Percentiles rank a stretch among this genome's conserved stretches.
Evolutionary conservation across 2,113 vertebrate species (phyloP).

Genomic region (Paramormyrops kingsleyae): DNA sequence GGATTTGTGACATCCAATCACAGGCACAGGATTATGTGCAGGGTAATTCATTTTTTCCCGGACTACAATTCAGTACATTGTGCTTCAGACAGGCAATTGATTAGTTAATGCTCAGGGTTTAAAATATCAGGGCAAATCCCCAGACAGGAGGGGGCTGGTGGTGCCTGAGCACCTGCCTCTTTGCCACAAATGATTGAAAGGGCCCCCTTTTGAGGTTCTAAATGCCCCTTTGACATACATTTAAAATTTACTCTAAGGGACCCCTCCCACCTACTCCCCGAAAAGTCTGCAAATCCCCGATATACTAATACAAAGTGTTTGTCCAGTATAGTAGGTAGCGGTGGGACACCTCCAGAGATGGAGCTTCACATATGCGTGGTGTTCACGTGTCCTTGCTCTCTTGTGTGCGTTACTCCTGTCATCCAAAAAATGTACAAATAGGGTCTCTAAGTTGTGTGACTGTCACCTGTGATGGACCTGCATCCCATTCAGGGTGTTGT

Average conservation of each 20-base stretch:
- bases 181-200: neutral
- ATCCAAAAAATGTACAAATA: neutral
- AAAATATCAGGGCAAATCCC: neutral
- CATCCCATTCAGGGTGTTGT: neutral
- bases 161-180: neutral
- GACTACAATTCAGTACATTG: neutral
- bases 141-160: neutral
- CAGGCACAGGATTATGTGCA: neutral
- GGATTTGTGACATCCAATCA: neutral
- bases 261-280: neutral
- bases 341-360: neutral
- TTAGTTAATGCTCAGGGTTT: neutral
- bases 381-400: neutral
- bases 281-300: neutral
- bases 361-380: neutral
- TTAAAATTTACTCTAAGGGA: neutral
- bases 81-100: constrained; percentile 5
- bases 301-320: neutral
- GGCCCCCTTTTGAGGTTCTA: neutral
- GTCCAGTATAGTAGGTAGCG: neutral
- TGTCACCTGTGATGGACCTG: neutral
- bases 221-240: neutral
- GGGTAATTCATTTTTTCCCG: neutral
- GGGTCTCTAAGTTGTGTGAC: neutral
- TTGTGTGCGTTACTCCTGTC: neutral